A percentile compares a stretch with the other conserved stretches of the same genome.
Conservation (phyloP, 1,140 invertebrate species). For the Aleiodes sp. region DNA sequence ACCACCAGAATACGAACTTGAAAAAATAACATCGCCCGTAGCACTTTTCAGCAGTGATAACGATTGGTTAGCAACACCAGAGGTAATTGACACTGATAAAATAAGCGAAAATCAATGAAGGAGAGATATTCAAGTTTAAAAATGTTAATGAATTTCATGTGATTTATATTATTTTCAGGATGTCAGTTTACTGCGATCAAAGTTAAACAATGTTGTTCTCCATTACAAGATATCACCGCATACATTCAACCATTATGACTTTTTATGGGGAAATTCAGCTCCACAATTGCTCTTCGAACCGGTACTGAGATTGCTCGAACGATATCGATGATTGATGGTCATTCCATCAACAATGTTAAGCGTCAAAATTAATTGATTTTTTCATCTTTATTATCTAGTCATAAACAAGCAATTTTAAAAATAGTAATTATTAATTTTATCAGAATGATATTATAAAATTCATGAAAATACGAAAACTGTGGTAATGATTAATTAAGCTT, state of each 20-base stretch:
- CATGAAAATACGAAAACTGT: too few relatives aligned
- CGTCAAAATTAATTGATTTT: neutral
- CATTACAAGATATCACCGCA: conserved; percentile 48
- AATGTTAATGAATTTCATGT: conserved; percentile 7
- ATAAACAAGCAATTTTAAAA: neutral
- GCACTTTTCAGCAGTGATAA: conserved; percentile 72
- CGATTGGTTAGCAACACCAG: conserved; percentile 70
- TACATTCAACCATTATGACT: conserved; percentile 67
- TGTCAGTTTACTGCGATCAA: conserved; percentile 49
- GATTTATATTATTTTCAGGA: conserved; percentile 51
- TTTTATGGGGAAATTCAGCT: conserved; percentile 61
- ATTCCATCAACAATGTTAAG: neutral
- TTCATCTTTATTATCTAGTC: conserved; percentile 4
- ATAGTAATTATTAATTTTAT: too few relatives aligned
- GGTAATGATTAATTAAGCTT: too few relatives aligned
- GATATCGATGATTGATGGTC: conserved; percentile 47
- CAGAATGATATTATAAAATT: too few relatives aligned
- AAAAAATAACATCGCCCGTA: conserved; percentile 70
- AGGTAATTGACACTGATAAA: conserved; percentile 48
- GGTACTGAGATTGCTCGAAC: conserved; percentile 48
- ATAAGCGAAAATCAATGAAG: too few relatives aligned
- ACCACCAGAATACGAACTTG: conserved; percentile 72
- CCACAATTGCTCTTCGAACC: conserved; percentile 51
- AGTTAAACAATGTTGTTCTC: conserved; percentile 54
- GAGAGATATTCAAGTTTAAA: neutral